Base-by-base conservation (phyloP, 2,113 vertebrate species). In the Balaeniceps rex region DNA sequence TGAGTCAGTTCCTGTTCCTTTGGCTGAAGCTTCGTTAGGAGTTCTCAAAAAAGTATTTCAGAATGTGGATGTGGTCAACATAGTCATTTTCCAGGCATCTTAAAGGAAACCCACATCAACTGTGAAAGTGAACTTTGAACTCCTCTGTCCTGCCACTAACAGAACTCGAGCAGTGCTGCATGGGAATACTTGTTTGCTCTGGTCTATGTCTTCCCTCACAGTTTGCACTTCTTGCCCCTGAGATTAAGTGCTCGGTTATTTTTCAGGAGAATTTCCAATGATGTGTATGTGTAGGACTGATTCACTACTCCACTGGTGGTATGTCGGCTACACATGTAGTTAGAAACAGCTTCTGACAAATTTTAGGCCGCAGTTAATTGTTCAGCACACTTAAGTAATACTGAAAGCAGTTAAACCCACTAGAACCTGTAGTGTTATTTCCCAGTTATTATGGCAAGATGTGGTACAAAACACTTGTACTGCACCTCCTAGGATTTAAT, bases 41-140 rank as follows among this genome's bases (percentile, higher is more conserved):
- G 98, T 98, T 98, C 98, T 98, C 98, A 98, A 99, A 98, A 98
- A 98, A 98, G 93, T 97, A 98, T 98, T 98, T 98, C 96, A 98
- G 98, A 98, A 98, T 98, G 99, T 99, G 99, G 99, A 99, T 99
- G 99, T 99, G 99, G 99, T 99, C 98, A 98, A 98, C 98, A 94
- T 96, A 99, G 99, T 99, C 99, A 99, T 99, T 99, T 99, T 98
- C 98, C 98, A 99, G 98, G 98, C 98, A 99, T 99, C 98, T 99
- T 97, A 98, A 98, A 99, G 99, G 99, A 99, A 99, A 99, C 98
- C 99, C 99, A 99, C 99, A 99, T 99, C 99, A 99, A 99, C 99
- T 99, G 99, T 99, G 99, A 99, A 98, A 98, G 95, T 98, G 97
- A 98, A 98, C 98, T 98, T 90, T 80, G 95, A 98, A 97, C 97